phyloP scores from a whole-genome alignment of 2,113 vertebrate genomes.

The Lagopus leucura region DNA sequence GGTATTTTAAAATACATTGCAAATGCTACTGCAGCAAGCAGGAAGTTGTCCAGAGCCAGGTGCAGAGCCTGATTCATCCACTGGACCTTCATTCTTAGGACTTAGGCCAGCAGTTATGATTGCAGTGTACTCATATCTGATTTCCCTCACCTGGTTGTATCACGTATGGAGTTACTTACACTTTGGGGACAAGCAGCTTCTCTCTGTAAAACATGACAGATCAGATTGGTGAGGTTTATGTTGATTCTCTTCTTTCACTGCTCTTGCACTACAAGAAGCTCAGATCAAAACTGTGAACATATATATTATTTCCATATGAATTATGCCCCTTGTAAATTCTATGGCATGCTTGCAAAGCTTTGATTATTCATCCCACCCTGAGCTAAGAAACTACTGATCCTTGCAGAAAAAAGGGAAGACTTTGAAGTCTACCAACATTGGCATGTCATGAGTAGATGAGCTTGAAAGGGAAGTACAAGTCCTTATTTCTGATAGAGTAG shows the following conservation, averaged over 20 bases:
- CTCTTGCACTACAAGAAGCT: not conserved
- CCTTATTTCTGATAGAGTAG: conserved; percentile 50
- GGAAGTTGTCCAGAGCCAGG: not conserved
- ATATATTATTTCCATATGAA: not conserved
- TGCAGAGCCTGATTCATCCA: not conserved
- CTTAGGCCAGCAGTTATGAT: not conserved
- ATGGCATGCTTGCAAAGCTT: not conserved
- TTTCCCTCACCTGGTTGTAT: not conserved
- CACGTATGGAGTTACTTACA: not conserved
- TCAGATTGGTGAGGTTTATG: not conserved
- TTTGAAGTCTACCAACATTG: conserved; percentile 18
- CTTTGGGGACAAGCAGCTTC: not conserved
- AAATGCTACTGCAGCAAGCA: not conserved
- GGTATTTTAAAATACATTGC: not conserved
- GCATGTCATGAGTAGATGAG: not conserved
- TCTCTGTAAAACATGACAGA: not conserved
- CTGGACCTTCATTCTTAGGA: not conserved
- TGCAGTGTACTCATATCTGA: not conserved
- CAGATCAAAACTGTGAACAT: not conserved
- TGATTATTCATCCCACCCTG: not conserved
- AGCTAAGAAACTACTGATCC: conserved; percentile 43
- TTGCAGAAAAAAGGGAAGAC: not conserved
- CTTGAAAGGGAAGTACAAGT: conserved; percentile 57
- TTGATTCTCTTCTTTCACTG: not conserved
- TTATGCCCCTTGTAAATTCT: not conserved